Evolutionary conservation across 1,140 invertebrate genomes (phyloP), one percentile per base, ranked within the genome.

Genomic region (Euborellia annulipes): DNA sequence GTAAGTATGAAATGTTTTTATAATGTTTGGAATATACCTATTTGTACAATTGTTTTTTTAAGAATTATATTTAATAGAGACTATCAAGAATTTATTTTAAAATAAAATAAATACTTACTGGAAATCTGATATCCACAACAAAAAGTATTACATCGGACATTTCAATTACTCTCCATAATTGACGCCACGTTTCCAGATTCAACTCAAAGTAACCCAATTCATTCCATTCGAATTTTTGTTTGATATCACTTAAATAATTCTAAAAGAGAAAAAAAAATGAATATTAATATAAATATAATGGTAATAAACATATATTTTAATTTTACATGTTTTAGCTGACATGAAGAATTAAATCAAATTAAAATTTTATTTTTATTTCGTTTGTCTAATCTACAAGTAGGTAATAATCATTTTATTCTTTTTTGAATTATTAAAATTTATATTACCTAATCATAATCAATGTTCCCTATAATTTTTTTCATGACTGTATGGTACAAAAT

Each of bases 141-240:
- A 89, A 67, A 2, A 93, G 65, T 2, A 93, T 54, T 43, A 93
- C 71, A 54, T 94, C 89, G 6, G 84, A 85, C 72, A 91, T 89
- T 64, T 94, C 90, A 8, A 89, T 57, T 1, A 93, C 88, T 47
- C 89, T 68, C 90, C 90, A 93, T 32, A 94, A 60, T 56, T 94
- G 90, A 18, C 90, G 61, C 90, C 90, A 94, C 0, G 87, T 92
- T 66, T 94, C 89, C 50, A 93, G 62, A 66, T 94, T 94, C 23
- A 92, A 58, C 61, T 94, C 89, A 63, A 89, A 90, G 52, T 79
- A 82, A 59, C 79, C 80, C 8, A 82, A 53, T 2, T 72, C 62
- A 23, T 62, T 49, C 3, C 63, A 52, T 18, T 57, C 50, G 55
- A 63, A 68, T 42, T 63, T 59, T 21, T 58, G 58, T 53, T 74